Conservation (phyloP, 2,888 invertebrate species). For the Phyto melanocephala region DNA sequence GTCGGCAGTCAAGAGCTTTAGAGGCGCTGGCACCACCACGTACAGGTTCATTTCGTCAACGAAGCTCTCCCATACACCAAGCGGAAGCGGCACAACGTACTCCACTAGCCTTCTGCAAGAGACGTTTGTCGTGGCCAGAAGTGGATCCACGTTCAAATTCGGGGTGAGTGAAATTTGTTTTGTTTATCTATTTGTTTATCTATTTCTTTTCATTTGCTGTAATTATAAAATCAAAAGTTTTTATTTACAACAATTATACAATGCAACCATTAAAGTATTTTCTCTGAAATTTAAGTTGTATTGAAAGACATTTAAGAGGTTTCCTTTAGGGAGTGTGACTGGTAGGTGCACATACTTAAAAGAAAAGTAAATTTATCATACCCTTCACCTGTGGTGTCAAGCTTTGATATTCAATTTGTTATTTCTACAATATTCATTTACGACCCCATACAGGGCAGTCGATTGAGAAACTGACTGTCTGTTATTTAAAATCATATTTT, state of each 20-base stretch:
- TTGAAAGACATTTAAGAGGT: not conserved
- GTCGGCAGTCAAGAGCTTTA: slow-evolving; percentile 82
- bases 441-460: no score
- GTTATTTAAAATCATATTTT: no score
- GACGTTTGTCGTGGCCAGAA: slow-evolving; percentile 90
- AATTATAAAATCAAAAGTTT: not conserved
- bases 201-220: no score
- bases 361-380: no score
- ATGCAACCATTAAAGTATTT: not conserved
- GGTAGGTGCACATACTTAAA: no score
- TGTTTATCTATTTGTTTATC: no score
- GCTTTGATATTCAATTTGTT: no score
- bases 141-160: slow-evolving; percentile 90
- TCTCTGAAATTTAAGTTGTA: not conserved
- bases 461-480: no score
- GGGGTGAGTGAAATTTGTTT: slow-evolving; percentile 82
- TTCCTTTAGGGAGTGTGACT: not conserved
- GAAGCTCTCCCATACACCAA: slow-evolving; percentile 76
- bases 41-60: slow-evolving; percentile 82
- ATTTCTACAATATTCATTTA: no score
- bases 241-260: not conserved
- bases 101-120: slow-evolving; percentile 86
- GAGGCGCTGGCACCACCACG: slow-evolving; percentile 83
- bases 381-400: no score
- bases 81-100: slow-evolving; percentile 82